These are phyloP conservation scores for Cryptomyrus ogoouensis DNA, from an alignment of 2,113 vertebrate species.

Conservation along the genomic window DNA sequence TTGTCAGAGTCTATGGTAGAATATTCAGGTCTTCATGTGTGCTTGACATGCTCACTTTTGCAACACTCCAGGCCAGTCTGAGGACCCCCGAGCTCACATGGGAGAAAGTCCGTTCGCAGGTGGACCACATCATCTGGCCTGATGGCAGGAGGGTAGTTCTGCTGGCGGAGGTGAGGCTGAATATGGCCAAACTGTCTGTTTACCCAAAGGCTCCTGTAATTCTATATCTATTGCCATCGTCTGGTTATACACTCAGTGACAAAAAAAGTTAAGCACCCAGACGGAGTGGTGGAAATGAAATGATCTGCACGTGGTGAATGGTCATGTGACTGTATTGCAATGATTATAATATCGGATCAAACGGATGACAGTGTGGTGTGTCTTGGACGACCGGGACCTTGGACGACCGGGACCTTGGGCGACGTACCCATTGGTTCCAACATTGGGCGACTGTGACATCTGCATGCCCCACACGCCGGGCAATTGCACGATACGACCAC, in stretches of 20 bases:
- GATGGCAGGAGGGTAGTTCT: constrained; percentile 75
- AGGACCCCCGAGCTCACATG: constrained; percentile 74
- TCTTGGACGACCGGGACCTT: too few species aligned
- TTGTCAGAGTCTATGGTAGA: not conserved
- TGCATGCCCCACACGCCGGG: too few species aligned
- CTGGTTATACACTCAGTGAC: not conserved
- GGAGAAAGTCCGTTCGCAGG: constrained; percentile 74
- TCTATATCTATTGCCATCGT: not conserved
- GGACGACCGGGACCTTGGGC: too few species aligned
- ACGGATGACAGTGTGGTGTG: too few species aligned
- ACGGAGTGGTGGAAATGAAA: too few species aligned
- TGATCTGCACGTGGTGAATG: too few species aligned
- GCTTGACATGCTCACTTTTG: not conserved
- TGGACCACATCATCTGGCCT: constrained; percentile 77
- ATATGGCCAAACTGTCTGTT: not conserved
- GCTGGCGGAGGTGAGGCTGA: constrained; percentile 64
- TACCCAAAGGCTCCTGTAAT: not conserved
- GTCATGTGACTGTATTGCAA: too few species aligned
- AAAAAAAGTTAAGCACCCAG: too few species aligned
- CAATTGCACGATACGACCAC: too few species aligned
- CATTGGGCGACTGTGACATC: too few species aligned
- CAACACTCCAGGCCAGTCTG: constrained; percentile 63
- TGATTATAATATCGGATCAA: too few species aligned
- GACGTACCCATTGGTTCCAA: too few species aligned
- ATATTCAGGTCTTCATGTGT: not conserved